Base-by-base conservation (phyloP, 2,113 vertebrate species). In the Garra rufa region DNA sequence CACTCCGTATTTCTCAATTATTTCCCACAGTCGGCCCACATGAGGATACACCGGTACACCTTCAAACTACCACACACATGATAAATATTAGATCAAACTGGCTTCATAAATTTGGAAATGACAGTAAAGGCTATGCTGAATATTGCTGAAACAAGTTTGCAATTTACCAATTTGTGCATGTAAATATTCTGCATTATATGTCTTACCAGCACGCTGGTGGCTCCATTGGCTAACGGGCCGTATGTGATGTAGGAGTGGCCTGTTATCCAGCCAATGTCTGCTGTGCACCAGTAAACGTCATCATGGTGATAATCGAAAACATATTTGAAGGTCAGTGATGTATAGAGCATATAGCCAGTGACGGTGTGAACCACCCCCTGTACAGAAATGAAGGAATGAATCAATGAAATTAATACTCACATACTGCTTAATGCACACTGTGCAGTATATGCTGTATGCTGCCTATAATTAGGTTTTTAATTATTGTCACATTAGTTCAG, bases 191-290 rank as follows among this genome's bases (percentile, higher is more conserved):
- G 3, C 30, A 10, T 67, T 21, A 34, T 7, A n/a, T 50, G 26
- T 57, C 93, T 91, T 77, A 95, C 94, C 1, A 95, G 90, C 3
- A 95, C 90, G 4, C 94, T 93, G 0, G 94, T 95, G 9, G 94
- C 94, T 0, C 94, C 94, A 0, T 95, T 95, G 14, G 94, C 94
- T 1, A 95, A 90, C 0, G 95, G 95, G 2, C 95, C 95, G 3
- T 95, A 95, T 17, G 90, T 90, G 89, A 95, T 94, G 91, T 95
- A 95, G 79, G 95, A 95, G 91, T 95, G 95, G 3, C 95, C 95
- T 1, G 94, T 95, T 88, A 95, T 95, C 95, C 95, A 95, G 84
- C 95, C 95, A 74, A 95, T 94, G 90, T 95, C 95, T 0, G 95
- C 94, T 0, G 95, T 95, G 91, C 94, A 95, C 95, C 95, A 95